Evolutionary conservation across 1,140 invertebrate genomes (phyloP), one percentile per base, ranked within the genome.

Genomic region (Apis dorsata): DNA sequence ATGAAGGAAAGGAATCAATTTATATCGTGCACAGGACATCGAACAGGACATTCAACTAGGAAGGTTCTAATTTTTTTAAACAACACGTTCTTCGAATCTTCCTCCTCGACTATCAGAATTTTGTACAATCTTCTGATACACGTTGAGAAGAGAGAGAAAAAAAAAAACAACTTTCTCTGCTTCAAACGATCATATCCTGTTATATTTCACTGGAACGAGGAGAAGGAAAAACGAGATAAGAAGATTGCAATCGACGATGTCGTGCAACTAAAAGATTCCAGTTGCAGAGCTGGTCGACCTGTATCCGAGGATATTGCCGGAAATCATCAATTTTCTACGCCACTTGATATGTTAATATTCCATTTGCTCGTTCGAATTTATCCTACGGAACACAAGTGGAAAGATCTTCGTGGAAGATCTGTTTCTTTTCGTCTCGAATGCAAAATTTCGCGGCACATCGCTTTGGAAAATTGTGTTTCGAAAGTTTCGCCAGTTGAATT

Each of bases 281-380:
- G 8, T 7, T 2, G 53, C 21, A 74, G 34, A 34, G 34, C 73
- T 19, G 21, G 73, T 63, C 21, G 44, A 63, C 73, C 44, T 51
- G 21, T 24, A 19, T 63, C 34, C 12, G 19, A 51, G 44, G 44
- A 62, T 63, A n/a, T n/a, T 24, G 28, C 73, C 73, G 59, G 73
- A 75, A 75, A 51, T 60, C 73, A 24, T 62, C n/a, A 75, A 62
- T 75, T 63, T 73, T 73, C 55, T 44, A 59, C 7, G 11, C 3
- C 59, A 3, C 5, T 51, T n/a, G 17, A 49, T 1, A 15, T 28
- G 34, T 75, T 24, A 49, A 63, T 73, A 73, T 59, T n/a, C 55
- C 8, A 19, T 34, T 59, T n/a, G 17, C n/a, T n/a, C 10, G 7
- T 12, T 49, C 73, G 34, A 75, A 60, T 71, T 15, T 10, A 69